Conservation (phyloP, 2,113 vertebrate species). For the Microtus montanus region DNA sequence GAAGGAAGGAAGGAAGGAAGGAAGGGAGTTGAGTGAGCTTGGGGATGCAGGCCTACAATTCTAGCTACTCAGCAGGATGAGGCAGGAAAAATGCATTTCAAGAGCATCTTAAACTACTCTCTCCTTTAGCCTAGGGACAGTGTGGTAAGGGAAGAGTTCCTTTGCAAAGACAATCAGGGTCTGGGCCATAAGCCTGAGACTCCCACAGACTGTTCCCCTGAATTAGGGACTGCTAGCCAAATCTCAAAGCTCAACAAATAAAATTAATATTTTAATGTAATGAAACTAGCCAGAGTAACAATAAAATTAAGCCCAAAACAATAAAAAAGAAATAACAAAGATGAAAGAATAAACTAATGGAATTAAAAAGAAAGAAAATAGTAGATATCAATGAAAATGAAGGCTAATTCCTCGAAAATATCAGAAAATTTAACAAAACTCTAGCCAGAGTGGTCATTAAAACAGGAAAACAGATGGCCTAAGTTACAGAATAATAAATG, state of each 20-base stretch:
- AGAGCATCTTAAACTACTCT: neutral
- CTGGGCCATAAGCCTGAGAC: neutral
- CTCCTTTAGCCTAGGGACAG: neutral
- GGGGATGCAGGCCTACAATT: neutral
- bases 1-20: no score
- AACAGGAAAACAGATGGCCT: neutral
- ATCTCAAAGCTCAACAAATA: neutral
- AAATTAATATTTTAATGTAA: neutral
- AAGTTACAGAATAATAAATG: conserved; percentile 8
- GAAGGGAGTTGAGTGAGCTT: neutral
- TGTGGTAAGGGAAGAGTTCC: neutral
- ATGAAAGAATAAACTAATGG: neutral
- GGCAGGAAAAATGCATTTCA: neutral
- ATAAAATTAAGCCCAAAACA: conserved; percentile 34
- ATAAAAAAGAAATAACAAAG: conserved; percentile 30
- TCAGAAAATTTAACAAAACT: neutral
- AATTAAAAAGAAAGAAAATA: conserved; percentile 21
- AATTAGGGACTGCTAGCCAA: neutral
- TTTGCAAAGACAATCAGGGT: neutral
- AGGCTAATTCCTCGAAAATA: neutral
- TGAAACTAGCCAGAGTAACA: neutral
- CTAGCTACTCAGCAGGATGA: neutral
- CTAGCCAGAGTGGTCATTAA: neutral
- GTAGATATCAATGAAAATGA: neutral
- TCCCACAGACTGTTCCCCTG: neutral